Evolutionary conservation across 1,140 invertebrate genomes (phyloP), one percentile per base, ranked within the genome.

Genomic region (Drosophila suzukii): DNA sequence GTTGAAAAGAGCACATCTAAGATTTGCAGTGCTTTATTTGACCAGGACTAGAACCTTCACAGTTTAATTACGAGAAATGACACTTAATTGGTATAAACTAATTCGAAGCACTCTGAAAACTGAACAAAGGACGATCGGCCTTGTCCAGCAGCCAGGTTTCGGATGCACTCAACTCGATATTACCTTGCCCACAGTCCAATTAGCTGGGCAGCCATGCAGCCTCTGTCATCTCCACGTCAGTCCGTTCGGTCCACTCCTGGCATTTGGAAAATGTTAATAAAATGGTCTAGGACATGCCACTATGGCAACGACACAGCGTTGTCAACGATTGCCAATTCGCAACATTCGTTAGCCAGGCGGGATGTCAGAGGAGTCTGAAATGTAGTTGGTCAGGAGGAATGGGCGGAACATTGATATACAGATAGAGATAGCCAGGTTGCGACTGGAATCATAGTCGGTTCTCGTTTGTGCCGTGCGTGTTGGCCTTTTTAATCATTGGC

Each of bases 211-310:
- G 36, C 50, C 51, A 55, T 30, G 46, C 46, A 58, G 38, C 24
- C 50, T 43, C 60, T 75, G 71, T 75, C 73, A 75, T 75, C 60
- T 47, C 43, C 20, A 75, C 75, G 55, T 75, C 54, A 49, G 54
- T 46, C 36, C 74, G 55, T 59, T 84, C 76, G 70, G 58, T 30
- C 65, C 46, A 58, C 76, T 78, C 68, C 60, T 74, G 81, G 68
- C 68, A 75, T 59, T 81, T 71, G 73, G 44, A 44, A 71, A 84
- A 85, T 68, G 77, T 71, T 73, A 65, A 73, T 72, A 68, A 80
- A 81, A 68, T 75, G 76, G 77, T 80, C 66, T 59, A 71, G 81
- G 65, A 78, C 76, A 80, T 81, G 74, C 78, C 78, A 65, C 78
- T 54, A 71, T 60, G 75, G 65, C 50, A 72, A 75, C 60, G 63